Conservation (phyloP, 2,113 vertebrate species). For the Hemibagrus wyckioides region DNA sequence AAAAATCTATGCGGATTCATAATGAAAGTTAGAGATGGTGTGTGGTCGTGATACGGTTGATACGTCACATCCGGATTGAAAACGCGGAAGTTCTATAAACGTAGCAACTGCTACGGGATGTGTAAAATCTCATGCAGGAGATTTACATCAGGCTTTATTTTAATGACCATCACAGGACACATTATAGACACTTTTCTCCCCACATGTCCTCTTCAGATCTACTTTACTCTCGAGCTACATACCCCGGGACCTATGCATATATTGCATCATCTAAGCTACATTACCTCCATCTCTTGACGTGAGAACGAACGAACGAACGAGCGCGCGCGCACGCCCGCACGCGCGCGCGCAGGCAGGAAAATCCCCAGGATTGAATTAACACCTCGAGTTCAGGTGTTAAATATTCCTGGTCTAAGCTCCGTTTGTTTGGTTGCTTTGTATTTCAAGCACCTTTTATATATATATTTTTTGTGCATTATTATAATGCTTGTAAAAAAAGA, state of each 20-base stretch:
- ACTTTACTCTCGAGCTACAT: not conserved
- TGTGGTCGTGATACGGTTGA: not conserved
- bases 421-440: no score
- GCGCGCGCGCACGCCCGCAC: not conserved
- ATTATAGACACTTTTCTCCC: not conserved
- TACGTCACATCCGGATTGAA: slow-evolving; percentile 19
- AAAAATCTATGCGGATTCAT: no score
- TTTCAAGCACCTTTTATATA: not conserved
- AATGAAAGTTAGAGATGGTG: not conserved
- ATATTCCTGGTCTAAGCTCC: no score
- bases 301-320: not conserved
- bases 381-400: slow-evolving; percentile 11
- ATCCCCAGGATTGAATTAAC: not conserved
- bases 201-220: not conserved
- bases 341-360: not conserved
- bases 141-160: not conserved
- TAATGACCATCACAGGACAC: no score
- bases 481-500: slow-evolving; percentile 42
- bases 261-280: slow-evolving; percentile 1
- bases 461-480: not conserved
- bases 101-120: not conserved
- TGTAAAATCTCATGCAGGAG: not conserved
- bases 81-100: slow-evolving; percentile 1
- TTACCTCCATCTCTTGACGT: not conserved
- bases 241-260: not conserved